A percentile compares a stretch with the other conserved stretches of the same genome.
Conservation (phyloP, 2,113 vertebrate species). For the Phylloscopus whistleri region DNA sequence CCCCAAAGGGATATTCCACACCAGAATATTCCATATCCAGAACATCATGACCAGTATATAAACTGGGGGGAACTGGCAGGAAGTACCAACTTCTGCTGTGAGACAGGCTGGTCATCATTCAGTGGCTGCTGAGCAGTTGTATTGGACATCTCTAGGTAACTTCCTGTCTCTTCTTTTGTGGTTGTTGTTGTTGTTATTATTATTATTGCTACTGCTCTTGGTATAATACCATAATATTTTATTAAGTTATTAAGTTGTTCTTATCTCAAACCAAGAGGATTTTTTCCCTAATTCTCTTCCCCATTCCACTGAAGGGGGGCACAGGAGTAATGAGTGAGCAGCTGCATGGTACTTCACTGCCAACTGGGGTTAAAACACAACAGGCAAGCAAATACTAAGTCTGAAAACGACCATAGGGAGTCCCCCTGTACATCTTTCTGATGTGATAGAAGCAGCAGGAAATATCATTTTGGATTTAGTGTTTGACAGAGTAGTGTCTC, state of each 20-base stretch:
- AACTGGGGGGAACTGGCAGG: not conserved
- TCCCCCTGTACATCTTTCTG: not conserved
- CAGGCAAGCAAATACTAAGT: constrained; percentile 1
- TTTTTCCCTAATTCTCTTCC: not conserved
- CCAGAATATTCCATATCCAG: not conserved
- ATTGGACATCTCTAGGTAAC: not conserved
- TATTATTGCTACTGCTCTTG: not conserved
- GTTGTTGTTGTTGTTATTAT: not conserved
- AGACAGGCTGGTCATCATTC: not conserved
- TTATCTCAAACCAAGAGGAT: not conserved
- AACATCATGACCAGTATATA: no score
- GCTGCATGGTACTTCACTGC: not conserved
- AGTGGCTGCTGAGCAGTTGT: not conserved
- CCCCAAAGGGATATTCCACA: not conserved
- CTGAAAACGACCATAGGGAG: constrained; percentile 47
- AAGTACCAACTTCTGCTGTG: not conserved
- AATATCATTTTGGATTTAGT: constrained; percentile 30
- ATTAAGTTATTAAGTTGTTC: not conserved
- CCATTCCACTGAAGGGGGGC: accelerated
- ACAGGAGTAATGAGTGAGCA: not conserved
- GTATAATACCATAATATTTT: not conserved
- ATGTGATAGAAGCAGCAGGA: constrained; percentile 52
- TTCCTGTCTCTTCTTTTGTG: not conserved
- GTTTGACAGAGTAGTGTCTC: constrained; percentile 41
- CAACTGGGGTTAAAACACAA: not conserved